Evolutionary conservation across 2,888 invertebrate genomes (phyloP).

Genomic region (Gastracanthus pulcherrimus): DNA sequence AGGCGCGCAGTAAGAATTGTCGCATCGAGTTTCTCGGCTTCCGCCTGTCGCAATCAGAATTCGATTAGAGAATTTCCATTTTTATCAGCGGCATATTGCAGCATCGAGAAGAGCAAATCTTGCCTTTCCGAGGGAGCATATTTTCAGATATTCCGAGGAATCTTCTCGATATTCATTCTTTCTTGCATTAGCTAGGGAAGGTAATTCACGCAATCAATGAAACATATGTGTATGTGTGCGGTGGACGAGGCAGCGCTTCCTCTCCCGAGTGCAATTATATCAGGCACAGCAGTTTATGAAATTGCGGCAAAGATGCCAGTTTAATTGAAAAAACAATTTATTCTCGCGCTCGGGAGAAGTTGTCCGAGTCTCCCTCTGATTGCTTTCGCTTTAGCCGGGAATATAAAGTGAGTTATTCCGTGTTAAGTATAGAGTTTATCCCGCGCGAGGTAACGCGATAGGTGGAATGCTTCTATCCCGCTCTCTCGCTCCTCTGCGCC

Average conservation of each 20-base stretch:
- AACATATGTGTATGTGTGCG: background rate
- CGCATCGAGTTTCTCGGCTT: too few relatives aligned
- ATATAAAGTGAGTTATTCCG: slow-evolving; percentile 36
- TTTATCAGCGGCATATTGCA: background rate
- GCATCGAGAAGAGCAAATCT: too few relatives aligned
- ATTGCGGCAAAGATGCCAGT: background rate
- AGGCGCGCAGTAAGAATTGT: too few relatives aligned
- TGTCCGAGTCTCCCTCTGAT: background rate
- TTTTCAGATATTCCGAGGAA: too few relatives aligned
- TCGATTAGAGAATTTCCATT: too few relatives aligned
- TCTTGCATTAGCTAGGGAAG: too few relatives aligned
- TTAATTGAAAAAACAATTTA: slow-evolving; percentile 37
- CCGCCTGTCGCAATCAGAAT: too few relatives aligned
- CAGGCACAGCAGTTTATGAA: background rate
- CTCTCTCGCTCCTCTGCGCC: background rate
- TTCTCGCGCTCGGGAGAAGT: too few relatives aligned
- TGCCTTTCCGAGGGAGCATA: too few relatives aligned
- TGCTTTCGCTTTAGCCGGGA: background rate
- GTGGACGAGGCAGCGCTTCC: background rate
- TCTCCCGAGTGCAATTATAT: background rate
- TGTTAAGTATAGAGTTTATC: slow-evolving; percentile 21
- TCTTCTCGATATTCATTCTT: too few relatives aligned
- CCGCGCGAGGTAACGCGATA: background rate
- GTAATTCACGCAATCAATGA: slow-evolving; percentile 11
- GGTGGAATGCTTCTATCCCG: background rate